Conservation (phyloP, 2,888 invertebrate species). For the Tipula lateralis region DNA sequence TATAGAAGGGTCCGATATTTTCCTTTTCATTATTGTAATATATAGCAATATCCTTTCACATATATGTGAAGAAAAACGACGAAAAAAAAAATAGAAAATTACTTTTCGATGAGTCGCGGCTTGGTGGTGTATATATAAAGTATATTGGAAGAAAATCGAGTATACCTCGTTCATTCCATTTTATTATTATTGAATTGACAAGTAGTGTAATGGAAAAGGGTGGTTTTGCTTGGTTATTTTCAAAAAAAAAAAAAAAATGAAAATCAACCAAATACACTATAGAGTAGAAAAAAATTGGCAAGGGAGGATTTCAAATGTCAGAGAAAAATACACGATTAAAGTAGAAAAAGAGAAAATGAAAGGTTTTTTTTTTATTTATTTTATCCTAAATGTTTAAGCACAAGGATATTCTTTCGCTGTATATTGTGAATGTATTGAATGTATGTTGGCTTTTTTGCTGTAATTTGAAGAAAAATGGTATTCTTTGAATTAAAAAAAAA, state of each 20-base stretch:
- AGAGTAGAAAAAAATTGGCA: neutral
- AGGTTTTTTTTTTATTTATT: constrained; percentile 25
- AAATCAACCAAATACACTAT: neutral
- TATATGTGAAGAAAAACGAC: neutral
- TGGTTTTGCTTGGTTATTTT: constrained; percentile 24
- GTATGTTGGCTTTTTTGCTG: constrained; percentile 26
- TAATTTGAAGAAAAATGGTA: constrained; percentile 20
- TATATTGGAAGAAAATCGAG: constrained; percentile 26
- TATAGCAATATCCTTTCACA: neutral
- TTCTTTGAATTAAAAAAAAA: constrained; percentile 24
- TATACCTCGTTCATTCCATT: constrained; percentile 15
- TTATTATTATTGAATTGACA: constrained; percentile 26
- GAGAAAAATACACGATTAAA: constrained; percentile 19
- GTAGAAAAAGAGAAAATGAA: constrained; percentile 14
- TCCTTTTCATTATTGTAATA: neutral
- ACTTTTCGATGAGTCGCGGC: constrained; percentile 26
- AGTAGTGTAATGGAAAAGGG: constrained; percentile 26
- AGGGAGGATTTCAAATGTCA: constrained; percentile 28
- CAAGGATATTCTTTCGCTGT: constrained; percentile 20
- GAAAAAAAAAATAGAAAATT: constrained; percentile 20
- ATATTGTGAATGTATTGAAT: constrained; percentile 25
- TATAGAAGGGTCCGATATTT: constrained; percentile 24
- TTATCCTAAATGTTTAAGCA: constrained; percentile 27
- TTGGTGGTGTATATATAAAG: neutral
- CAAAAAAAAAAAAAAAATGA: neutral